Conservation (phyloP, 2,113 vertebrate genomes). For the Saccopteryx leptura region DNA sequence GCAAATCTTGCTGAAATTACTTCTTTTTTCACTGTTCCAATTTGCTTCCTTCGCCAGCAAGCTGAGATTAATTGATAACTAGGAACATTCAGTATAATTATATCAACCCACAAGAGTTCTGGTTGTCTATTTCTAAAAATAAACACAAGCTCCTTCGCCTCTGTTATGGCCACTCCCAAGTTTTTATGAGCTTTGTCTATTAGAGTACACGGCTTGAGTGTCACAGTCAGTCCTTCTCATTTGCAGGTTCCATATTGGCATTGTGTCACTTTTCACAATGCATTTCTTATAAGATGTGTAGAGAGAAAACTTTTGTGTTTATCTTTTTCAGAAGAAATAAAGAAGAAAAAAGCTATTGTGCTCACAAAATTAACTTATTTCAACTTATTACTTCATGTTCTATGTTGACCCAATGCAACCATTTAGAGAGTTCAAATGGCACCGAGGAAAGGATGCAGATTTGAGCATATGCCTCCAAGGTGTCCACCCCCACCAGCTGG, state of each 20-base stretch:
- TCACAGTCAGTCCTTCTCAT: not conserved
- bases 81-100: not conserved
- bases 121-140: not conserved
- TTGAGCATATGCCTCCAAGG: rapidly evolving
- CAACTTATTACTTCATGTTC: rapidly evolving
- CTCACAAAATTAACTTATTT: not conserved
- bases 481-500: not conserved
- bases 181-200: too few species aligned
- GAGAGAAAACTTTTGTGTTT: not conserved
- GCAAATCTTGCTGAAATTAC: not conserved
- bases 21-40: not conserved
- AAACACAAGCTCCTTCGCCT: not conserved
- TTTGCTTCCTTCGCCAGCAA: not conserved
- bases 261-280: not conserved
- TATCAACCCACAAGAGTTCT: not conserved
- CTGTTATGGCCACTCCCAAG: not conserved
- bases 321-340: not conserved
- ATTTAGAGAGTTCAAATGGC: not conserved
- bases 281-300: not conserved
- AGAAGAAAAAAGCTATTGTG: not conserved
- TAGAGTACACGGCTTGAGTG: not conserved
- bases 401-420: not conserved
- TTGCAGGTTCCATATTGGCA: not conserved
- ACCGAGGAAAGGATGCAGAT: not conserved
- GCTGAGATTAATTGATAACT: not conserved